A percentile compares a stretch with the other conserved stretches of the same genome.
phyloP scores from a whole-genome alignment of 1,140 invertebrate genomes.

The Drosophila pruinosa region DNA sequence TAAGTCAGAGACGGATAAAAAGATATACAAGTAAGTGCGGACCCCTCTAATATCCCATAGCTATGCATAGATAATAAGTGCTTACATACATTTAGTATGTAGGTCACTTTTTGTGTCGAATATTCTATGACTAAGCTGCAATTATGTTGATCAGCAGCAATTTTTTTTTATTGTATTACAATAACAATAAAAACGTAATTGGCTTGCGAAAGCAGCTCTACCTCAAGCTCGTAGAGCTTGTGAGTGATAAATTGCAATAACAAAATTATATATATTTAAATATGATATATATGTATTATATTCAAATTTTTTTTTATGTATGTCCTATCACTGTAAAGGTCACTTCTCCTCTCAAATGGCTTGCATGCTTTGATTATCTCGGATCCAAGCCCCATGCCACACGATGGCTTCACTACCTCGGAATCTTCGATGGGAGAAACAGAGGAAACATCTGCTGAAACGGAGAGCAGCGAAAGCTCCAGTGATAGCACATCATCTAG shows the following conservation, averaged over 20 bases:
- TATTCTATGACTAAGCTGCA: background rate
- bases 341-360: slow-evolving; percentile 87
- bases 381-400: slow-evolving; percentile 83
- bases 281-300: too few species aligned
- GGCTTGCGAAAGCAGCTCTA: background rate
- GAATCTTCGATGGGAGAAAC: slow-evolving; percentile 49
- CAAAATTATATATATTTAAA: too few species aligned
- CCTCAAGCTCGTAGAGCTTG: too few species aligned
- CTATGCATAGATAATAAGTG: background rate
- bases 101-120: background rate
- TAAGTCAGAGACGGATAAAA: slow-evolving; percentile 86
- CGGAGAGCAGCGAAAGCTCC: slow-evolving; percentile 32
- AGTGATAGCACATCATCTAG: slow-evolving; percentile 44
- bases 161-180: background rate
- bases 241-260: too few species aligned
- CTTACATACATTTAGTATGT: background rate
- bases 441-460: slow-evolving; percentile 21
- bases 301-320: too few species aligned
- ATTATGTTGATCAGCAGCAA: background rate
- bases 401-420: slow-evolving; percentile 68
- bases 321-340: slow-evolving; percentile 80
- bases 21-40: slow-evolving; percentile 84
- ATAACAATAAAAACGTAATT: background rate
- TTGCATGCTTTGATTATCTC: slow-evolving; percentile 88
- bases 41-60: background rate